Evolutionary conservation across 2,797 vertebrate species (phyloP).

Genomic region (Rhyacichthys aspro): DNA sequence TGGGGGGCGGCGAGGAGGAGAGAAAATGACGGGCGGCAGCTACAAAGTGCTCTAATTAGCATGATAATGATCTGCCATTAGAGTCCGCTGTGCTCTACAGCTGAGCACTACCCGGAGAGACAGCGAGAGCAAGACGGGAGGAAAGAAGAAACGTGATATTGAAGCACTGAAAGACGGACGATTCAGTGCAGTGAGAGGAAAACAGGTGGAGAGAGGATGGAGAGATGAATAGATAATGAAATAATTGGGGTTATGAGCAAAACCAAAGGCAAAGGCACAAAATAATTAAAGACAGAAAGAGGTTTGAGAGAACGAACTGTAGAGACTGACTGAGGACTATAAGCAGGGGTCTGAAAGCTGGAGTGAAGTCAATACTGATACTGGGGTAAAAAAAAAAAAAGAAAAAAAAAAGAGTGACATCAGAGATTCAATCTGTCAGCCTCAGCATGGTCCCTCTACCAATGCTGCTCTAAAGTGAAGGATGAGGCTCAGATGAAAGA

Average conservation of each 20-base stretch:
- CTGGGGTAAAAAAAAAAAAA: constrained; percentile 43
- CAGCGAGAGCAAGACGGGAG: constrained; percentile 41
- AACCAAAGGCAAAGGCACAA: constrained; percentile 41
- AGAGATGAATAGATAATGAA: constrained; percentile 55
- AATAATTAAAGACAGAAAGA: constrained; percentile 53
- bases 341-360: constrained; percentile 3
- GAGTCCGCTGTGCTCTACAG: constrained; percentile 79
- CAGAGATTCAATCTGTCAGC: constrained; percentile 42
- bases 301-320: constrained; percentile 24
- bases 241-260: constrained; percentile 46
- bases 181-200: constrained; percentile 50
- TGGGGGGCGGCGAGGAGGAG: constrained; percentile 55
- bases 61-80: constrained; percentile 84
- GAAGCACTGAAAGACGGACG: background rate
- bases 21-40: constrained; percentile 78
- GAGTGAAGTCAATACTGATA: constrained; percentile 33
- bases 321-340: background rate
- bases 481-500: constrained; percentile 50
- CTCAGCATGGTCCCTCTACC: constrained; percentile 30
- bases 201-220: constrained; percentile 58
- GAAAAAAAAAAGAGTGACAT: constrained; percentile 48
- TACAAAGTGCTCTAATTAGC: constrained; percentile 84
- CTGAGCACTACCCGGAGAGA: constrained; percentile 76
- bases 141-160: constrained; percentile 7
- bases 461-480: constrained; percentile 47